phyloP scores from a whole-genome alignment of 2,888 invertebrate species.

The Schizotus pectinicornis region DNA sequence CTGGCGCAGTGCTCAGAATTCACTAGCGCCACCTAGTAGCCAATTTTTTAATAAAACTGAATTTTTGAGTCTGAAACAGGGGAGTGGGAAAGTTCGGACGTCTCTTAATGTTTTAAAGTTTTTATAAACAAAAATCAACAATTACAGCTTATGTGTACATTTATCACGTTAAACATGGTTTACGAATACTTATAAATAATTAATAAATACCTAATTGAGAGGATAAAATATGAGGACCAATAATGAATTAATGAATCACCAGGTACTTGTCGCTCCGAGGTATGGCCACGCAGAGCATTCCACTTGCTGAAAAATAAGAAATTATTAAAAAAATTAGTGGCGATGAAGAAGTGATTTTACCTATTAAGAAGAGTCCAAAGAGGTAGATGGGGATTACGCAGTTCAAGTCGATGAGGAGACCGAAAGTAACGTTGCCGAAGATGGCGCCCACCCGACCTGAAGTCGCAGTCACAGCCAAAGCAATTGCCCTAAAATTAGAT shows the following conservation, averaged over 20 bases:
- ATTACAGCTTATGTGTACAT: too few species aligned
- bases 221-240: neutral
- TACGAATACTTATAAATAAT: conserved; percentile 15
- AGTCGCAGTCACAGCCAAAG: conserved; percentile 67
- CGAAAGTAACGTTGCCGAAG: conserved; percentile 66
- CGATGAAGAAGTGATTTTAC: conserved; percentile 48
- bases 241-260: conserved; percentile 34
- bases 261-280: conserved; percentile 58
- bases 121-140: too few species aligned
- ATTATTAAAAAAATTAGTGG: conserved; percentile 6
- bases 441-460: conserved; percentile 66
- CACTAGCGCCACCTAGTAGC: too few species aligned
- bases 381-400: conserved; percentile 66
- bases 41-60: too few species aligned
- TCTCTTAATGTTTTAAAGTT: too few species aligned
- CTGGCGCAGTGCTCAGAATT: too few species aligned
- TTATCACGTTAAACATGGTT: neutral
- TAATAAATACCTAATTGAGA: neutral
- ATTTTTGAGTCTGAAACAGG: too few species aligned
- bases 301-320: conserved; percentile 61
- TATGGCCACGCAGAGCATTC: conserved; percentile 62
- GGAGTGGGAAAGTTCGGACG: too few species aligned
- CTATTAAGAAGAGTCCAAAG: conserved; percentile 64
- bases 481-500: conserved; percentile 61
- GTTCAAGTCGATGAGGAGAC: conserved; percentile 64